Base-by-base conservation (phyloP, 2,113 vertebrate genomes). In the Crotalus viridis region DNA sequence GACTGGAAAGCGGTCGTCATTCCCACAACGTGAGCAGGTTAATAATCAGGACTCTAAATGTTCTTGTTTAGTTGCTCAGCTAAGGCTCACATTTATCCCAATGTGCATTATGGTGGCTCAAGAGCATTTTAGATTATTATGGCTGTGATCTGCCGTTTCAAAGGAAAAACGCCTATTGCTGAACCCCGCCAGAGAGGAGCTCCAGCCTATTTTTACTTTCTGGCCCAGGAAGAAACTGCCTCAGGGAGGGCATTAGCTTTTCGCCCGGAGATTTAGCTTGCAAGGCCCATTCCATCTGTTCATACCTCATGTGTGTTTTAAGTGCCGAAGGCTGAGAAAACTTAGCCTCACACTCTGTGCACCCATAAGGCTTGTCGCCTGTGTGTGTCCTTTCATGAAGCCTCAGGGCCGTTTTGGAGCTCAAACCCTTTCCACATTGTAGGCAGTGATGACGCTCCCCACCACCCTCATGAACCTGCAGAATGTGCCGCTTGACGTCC, bases 311-410 rank as follows among this genome's bases (percentile, higher is more conserved):
- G 97, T 99, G 99, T 28, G 99, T 99, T 95, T 99, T 99, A 59
- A 99, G 99, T 0, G 99, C 99, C 0, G 99, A 99, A 7, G 99
- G 99, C 97, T 99, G 99, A 1, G 98, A 99, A 96, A 99, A 99
- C 92, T 98, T 98, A 94, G 99, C 98, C 3, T 97, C 94, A 64
- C 99, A 99, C 94, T 98, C 97, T 0, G 97, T 96, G 96, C 99
- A 99, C 95, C 98, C 97, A 4, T 97, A 99, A 13, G 99, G 99
- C 94, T 98, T 98, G 89, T 98, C 98, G 0, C 99, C 99, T 0
- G 98, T 99, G 96, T 99, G 99, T 0, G 98, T 99, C 93, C 99
- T 98, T 97, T 99, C 98, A 2, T 99, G 99, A 59, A 99, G 96
- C 92, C 98, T 94, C 95, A 99, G 97, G 0, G 99, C 98, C 0